These are phyloP conservation scores for Platycnemis pennipes DNA, from an alignment of 2,888 invertebrate genomes.

Conservation along the genomic window DNA sequence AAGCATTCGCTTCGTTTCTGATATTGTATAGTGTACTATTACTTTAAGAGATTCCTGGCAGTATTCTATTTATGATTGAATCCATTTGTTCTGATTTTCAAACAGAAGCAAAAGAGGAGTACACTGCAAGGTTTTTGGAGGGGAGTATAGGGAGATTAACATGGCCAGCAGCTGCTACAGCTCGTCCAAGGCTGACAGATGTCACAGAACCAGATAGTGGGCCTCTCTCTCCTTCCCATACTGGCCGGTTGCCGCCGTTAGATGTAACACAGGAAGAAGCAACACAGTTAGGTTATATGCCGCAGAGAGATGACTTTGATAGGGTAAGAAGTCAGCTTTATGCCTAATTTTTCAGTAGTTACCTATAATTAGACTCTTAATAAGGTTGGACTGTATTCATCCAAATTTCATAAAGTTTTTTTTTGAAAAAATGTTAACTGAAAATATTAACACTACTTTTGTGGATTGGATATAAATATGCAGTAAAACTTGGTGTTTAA, in stretches of 20 bases:
- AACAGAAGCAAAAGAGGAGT: constrained; percentile 94
- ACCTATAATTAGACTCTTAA: no score
- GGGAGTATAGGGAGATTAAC: constrained; percentile 94
- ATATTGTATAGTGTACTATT: constrained; percentile 37
- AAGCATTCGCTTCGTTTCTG: background rate
- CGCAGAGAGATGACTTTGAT: constrained; percentile 97
- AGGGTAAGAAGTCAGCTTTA: constrained; percentile 81
- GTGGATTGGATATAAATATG: no score
- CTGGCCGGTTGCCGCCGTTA: constrained; percentile 85
- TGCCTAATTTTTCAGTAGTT: no score
- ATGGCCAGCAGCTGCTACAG: constrained; percentile 87
- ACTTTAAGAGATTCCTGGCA: constrained; percentile 2
- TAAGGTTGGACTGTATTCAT: no score
- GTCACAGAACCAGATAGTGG: constrained; percentile 89
- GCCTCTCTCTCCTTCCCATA: constrained; percentile 88
- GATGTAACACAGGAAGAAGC: constrained; percentile 93
- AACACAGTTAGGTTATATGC: constrained; percentile 94
- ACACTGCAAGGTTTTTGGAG: constrained; percentile 91
- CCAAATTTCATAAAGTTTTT: no score
- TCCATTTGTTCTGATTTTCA: constrained; percentile 74
- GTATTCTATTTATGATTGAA: background rate
- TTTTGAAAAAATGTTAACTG: no score
- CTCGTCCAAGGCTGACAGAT: constrained; percentile 86
- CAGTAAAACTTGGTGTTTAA: no score
- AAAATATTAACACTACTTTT: no score